Conservation (phyloP, 23 tunicate species). For the Halocynthia roretzi region DNA sequence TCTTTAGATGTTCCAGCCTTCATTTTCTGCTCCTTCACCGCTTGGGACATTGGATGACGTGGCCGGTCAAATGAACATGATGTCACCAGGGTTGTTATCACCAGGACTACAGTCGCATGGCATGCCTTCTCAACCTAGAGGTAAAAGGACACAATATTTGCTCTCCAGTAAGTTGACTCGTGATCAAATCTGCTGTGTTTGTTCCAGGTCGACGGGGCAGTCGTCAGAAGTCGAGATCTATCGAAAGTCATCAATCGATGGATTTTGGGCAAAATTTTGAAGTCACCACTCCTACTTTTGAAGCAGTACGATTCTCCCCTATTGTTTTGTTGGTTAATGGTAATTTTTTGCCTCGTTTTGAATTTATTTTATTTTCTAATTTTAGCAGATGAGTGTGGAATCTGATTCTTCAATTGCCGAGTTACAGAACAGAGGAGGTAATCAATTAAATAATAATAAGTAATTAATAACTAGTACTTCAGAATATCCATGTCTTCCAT, state of each 20-base stretch:
- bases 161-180: no score
- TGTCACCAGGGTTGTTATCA: slow-evolving; percentile 21
- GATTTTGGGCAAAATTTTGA: no score
- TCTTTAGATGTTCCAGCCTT: neutral
- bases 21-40: slow-evolving; percentile 1
- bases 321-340: no score
- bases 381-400: slow-evolving; percentile 16
- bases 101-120: neutral
- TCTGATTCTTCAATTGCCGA: slow-evolving; percentile 7
- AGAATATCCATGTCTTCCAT: no score
- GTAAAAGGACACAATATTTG: no score
- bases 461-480: no score
- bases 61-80: slow-evolving; percentile 18
- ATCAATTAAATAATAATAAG: neutral
- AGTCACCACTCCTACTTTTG: no score
- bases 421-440: slow-evolving; percentile 2
- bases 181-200: neutral
- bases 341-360: no score
- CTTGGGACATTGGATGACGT: slow-evolving; percentile 6
- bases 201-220: slow-evolving; percentile 47
- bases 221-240: slow-evolving; percentile 53
- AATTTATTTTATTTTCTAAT: neutral
- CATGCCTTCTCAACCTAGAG: neutral
- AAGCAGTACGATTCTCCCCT: no score
- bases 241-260: slow-evolving; percentile 14